These are phyloP conservation scores for Stenotaenia linearis DNA, from an alignment of 2,888 invertebrate species.

Conservation along the genomic window DNA sequence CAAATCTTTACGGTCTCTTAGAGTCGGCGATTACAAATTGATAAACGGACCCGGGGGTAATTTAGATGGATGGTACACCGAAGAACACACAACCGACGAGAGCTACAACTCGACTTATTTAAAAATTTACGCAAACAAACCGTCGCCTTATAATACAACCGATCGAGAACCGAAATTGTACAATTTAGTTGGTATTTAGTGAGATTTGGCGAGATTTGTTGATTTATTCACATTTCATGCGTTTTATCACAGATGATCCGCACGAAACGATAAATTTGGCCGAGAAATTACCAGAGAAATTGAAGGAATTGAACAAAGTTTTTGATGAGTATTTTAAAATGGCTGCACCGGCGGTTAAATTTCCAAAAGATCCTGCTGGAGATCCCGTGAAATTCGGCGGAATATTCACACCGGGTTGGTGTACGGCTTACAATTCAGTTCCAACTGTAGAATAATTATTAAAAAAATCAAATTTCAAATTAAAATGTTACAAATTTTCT, in stretches of 20 bases:
- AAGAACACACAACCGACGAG: background rate
- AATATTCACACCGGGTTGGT: slow-evolving; percentile 38
- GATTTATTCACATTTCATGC: too few species aligned
- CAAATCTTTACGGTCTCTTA: too few species aligned
- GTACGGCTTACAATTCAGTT: background rate
- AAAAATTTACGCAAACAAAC: background rate
- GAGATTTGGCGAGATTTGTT: too few species aligned
- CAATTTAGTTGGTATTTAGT: background rate
- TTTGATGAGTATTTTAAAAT: background rate
- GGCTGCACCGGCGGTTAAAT: slow-evolving; percentile 38
- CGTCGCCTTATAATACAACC: background rate
- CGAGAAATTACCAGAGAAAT: background rate
- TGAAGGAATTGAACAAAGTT: too few species aligned
- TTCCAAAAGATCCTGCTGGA: slow-evolving; percentile 33
- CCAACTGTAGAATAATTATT: too few species aligned
- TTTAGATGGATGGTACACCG: background rate
- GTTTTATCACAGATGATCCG: background rate
- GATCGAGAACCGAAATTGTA: background rate
- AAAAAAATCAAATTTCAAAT: too few species aligned
- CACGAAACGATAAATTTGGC: background rate
- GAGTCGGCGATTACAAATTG: background rate
- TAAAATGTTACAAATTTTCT: too few species aligned
- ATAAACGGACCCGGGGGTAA: background rate
- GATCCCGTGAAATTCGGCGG: slow-evolving; percentile 35
- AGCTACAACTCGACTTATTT: background rate